phyloP scores from a whole-genome alignment of 2,888 invertebrate genomes.

The Microdon myrmicae region DNA sequence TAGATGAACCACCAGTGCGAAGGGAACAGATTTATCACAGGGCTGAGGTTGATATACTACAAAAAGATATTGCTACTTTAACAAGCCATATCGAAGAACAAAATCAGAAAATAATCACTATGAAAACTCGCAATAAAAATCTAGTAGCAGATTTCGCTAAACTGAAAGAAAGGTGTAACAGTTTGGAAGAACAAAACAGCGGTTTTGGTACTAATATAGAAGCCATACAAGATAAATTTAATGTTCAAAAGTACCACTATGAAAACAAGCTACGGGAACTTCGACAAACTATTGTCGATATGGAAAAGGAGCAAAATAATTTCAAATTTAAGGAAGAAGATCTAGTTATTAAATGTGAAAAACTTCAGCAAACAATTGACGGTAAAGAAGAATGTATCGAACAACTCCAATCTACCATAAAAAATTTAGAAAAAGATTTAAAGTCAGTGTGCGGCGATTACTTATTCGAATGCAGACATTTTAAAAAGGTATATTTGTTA shows the following conservation, averaged over 20 bases:
- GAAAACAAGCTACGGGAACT: constrained; percentile 60
- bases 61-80: constrained; percentile 70
- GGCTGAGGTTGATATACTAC: constrained; percentile 71
- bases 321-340: constrained; percentile 56
- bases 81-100: constrained; percentile 71
- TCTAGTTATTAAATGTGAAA: constrained; percentile 57
- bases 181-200: constrained; percentile 73
- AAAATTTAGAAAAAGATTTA: constrained; percentile 61
- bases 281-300: constrained; percentile 54
- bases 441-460: constrained; percentile 63
- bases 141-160: constrained; percentile 73
- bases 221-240: constrained; percentile 69
- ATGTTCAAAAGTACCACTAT: constrained; percentile 58
- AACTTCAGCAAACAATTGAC: constrained; percentile 54
- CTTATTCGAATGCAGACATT: constrained; percentile 64
- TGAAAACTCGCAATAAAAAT: constrained; percentile 75
- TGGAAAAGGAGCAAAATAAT: constrained; percentile 55
- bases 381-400: constrained; percentile 56
- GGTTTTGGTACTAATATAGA: constrained; percentile 74
- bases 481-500: constrained; percentile 59
- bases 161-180: constrained; percentile 71
- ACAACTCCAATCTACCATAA: constrained; percentile 55
- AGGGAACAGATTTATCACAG: constrained; percentile 70
- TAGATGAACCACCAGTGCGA: constrained; percentile 66
- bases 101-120: constrained; percentile 74